Evolutionary conservation across 2,797 vertebrate genomes (phyloP), one percentile per base, ranked within the genome.

Genomic region (Spinus pinus): DNA sequence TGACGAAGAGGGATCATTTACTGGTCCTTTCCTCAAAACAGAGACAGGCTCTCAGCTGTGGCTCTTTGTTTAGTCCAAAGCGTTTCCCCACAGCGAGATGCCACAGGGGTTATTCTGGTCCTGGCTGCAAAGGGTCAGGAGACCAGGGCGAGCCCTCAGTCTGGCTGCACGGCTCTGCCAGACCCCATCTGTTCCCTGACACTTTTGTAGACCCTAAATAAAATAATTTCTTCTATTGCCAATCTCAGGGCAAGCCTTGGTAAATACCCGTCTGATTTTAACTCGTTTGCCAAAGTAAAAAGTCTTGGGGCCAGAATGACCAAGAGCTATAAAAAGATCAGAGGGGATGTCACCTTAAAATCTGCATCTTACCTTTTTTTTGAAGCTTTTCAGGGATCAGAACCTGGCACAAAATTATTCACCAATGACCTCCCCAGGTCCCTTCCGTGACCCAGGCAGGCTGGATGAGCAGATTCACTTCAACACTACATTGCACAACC

Each of bases 41-140:
- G 85, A 93, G 75, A 53, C 89, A 10, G 75, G 70, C 54, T 67
- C 87, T 94, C 89, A 75, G 93, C 95, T 93, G 94, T 61, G 65
- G 90, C 73, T 91, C 91, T 87, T 85, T 94, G 79, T 94, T 95
- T 66, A 82, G 87, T 49, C 81, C 89, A 30, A 53, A 92, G 89
- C 3, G 0, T 87, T 95, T 96, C 91, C 94, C 71, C 3, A 58
- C 89, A 91, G 84, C 2, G 7, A 74, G 74, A 71, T 87, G 89
- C 89, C 87, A 60, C 71, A 7, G 82, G 49, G 88, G 58, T 95
- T 94, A 47, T 71, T 86, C 79, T 84, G 85, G 71, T 77, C 44
- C 75, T 78, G 72, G 46, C 62, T 85, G 51, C 33, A 16, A 70
- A 95, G 71, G 81, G 79, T 88, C 90, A 84, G 80, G 61, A 88